Evolutionary conservation across 2,113 vertebrate species (phyloP).

Genomic region (Lagopus leucura): DNA sequence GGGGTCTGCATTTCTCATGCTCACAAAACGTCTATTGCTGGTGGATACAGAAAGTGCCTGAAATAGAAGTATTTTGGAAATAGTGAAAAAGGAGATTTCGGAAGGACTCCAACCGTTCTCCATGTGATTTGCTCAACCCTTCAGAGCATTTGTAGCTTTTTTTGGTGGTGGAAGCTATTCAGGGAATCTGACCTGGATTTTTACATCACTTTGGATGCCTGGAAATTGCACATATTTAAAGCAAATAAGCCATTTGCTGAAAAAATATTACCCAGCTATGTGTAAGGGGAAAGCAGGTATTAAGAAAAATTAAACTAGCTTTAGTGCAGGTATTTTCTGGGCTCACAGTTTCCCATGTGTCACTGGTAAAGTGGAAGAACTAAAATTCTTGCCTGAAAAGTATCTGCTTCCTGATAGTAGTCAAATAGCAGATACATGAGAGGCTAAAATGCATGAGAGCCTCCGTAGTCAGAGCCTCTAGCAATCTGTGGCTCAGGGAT

Average conservation of each 20-base stretch:
- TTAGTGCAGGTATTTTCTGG: not conserved
- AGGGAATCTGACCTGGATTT: slow-evolving; percentile 25
- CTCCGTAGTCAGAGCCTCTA: not conserved
- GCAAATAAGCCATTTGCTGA: not conserved
- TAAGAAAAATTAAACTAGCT: not conserved
- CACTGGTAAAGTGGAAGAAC: not conserved
- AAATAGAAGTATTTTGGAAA: slow-evolving; percentile 16
- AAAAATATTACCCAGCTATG: not conserved
- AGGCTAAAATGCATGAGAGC: not conserved
- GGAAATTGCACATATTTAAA: slow-evolving; percentile 3
- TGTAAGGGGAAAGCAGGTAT: not conserved
- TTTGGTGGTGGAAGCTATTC: slow-evolving; percentile 6
- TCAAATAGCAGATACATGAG: not conserved
- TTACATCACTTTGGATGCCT: not conserved
- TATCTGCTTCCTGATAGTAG: not conserved
- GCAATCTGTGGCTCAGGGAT: not conserved
- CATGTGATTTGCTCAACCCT: not conserved
- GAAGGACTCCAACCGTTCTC: not conserved
- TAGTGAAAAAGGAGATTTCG: not conserved
- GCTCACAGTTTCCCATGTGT: not conserved
- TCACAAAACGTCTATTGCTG: not conserved
- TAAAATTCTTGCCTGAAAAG: not conserved
- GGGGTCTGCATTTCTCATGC: not conserved
- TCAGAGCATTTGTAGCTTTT: slow-evolving; percentile 20
- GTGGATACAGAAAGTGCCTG: not conserved